Percentiles rank a stretch among this genome's conserved stretches.
Evolutionary conservation across 2,113 vertebrate genomes (phyloP).

Genomic region (Bagarius yarrelli): DNA sequence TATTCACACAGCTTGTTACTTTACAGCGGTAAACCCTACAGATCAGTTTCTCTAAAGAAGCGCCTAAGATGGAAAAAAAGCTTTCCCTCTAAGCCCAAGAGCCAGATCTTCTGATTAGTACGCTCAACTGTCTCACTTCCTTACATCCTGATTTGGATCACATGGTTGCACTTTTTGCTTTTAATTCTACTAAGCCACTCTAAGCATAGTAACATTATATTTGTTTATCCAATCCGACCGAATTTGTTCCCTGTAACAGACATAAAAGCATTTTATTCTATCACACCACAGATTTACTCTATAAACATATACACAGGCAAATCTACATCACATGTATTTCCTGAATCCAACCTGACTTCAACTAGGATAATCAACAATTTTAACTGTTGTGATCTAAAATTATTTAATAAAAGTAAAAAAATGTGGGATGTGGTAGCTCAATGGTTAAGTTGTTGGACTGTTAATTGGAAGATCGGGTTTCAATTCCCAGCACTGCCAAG

Average conservation of each 20-base stretch:
- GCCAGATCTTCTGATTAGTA: neutral
- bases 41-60: constrained; percentile 12
- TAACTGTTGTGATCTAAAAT: too few relatives aligned
- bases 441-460: too few relatives aligned
- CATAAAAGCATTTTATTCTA: neutral
- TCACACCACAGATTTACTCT: neutral
- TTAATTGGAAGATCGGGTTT: too few relatives aligned
- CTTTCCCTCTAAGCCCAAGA: constrained; percentile 11
- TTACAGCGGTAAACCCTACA: constrained; percentile 21
- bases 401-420: too few relatives aligned
- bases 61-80: constrained; percentile 4
- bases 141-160: constrained; percentile 25
- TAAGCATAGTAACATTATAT: neutral
- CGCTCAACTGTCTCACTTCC: neutral
- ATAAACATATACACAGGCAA: neutral
- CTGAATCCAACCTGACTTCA: too few relatives aligned
- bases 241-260: neutral
- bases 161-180: constrained; percentile 14
- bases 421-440: too few relatives aligned
- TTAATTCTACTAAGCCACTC: neutral
- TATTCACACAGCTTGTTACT: constrained; percentile 2
- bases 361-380: too few relatives aligned
- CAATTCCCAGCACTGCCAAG: too few relatives aligned
- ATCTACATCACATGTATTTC: neutral
- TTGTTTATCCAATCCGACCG: neutral